Base-by-base conservation (phyloP, 2,113 vertebrate species). In the Phaethon lepturus region DNA sequence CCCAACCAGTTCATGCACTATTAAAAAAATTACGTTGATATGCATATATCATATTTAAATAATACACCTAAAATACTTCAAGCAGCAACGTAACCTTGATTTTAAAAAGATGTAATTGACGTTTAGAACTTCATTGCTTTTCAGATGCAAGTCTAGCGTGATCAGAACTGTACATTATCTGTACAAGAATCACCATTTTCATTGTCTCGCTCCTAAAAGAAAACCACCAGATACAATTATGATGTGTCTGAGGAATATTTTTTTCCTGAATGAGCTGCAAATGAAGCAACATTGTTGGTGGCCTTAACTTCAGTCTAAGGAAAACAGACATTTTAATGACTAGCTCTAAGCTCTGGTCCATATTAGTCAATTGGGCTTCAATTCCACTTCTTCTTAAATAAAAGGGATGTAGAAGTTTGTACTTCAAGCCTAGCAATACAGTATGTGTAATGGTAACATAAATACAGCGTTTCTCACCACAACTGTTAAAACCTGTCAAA, bases 401-500 rank as follows among this genome's bases (percentile, higher is more conserved):
- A 66, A 88, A 80, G 25, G 8, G 10, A 63, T n/a, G 14, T 38
- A 76, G 7, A 49, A 78, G 15, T 10, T 44, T 2, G 2, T 28
- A 73, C 12, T 71, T 74, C n/a, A 24, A 76, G 56, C 24, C 44
- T 28, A 53, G 19, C 17, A 44, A 23, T 1, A 45, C 0, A 42
- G 24, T 6, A 4, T 25, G 9, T 24, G 11, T 33, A 74, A 23
- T 60, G 24, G 23, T 45, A 69, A 45, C 5, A 79, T 5, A 83
- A 93, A 40, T 10, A 24, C 0, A 77, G 24, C 1, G 0, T 62
- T 93, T 86, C 59, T 50, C 20, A 53, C 11, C 7, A 13, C 25
- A 49, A 56, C 15, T 53, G 49, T 16, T 81, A 23, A 81, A 67
- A 62, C 1, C 13, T n/a, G 23, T 47, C 17, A 80, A 68, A 85